These are phyloP conservation scores for Caradrina clavipalpis DNA, from an alignment of 2,888 invertebrate species.

Conservation along the genomic window DNA sequence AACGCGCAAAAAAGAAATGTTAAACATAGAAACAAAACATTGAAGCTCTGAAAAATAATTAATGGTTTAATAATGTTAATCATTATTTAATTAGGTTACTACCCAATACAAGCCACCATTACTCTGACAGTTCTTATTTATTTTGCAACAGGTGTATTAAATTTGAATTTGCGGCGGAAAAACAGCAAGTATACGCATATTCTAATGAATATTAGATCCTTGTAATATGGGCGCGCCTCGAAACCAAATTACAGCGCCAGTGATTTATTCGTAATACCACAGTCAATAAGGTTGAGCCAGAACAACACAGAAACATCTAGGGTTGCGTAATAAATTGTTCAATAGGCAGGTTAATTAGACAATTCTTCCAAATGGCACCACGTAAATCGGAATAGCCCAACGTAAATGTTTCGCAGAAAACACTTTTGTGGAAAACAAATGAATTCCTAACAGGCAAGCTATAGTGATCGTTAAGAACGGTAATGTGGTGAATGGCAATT, in stretches of 20 bases:
- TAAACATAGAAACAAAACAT: not conserved
- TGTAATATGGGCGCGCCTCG: conserved; percentile 63
- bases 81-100: not conserved
- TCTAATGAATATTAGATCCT: conserved; percentile 54
- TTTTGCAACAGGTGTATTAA: conserved; percentile 45
- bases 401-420: conserved; percentile 74
- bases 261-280: conserved; percentile 78
- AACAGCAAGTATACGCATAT: conserved; percentile 19
- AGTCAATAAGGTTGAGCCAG: conserved; percentile 80
- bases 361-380: conserved; percentile 81
- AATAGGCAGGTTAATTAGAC: conserved; percentile 88
- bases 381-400: conserved; percentile 79
- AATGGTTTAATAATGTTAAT: not conserved
- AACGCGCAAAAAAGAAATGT: too few species aligned
- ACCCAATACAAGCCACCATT: not conserved
- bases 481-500: conserved; percentile 62
- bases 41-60: not conserved
- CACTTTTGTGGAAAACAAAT: conserved; percentile 75
- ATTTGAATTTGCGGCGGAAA: conserved; percentile 25
- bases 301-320: conserved; percentile 79
- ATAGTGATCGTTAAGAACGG: conserved; percentile 64
- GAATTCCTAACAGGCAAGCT: conserved; percentile 73
- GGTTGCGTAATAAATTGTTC: conserved; percentile 84
- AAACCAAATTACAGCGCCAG: conserved; percentile 70
- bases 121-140: conserved; percentile 12